phyloP scores from a whole-genome alignment of 2,888 invertebrate genomes.

The Nowickia ferox region DNA sequence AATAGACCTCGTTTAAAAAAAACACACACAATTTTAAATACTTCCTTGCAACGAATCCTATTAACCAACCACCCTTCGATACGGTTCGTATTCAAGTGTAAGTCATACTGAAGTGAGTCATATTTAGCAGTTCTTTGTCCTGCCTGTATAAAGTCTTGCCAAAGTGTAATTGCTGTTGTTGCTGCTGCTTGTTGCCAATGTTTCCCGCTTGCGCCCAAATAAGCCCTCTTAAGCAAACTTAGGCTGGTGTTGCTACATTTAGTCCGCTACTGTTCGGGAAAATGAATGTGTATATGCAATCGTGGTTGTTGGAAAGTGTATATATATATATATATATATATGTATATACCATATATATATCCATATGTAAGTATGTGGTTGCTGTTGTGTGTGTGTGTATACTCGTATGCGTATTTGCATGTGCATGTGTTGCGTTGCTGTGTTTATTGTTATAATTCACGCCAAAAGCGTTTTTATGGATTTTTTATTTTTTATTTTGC shows the following conservation, averaged over 20 bases:
- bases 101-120: conserved; percentile 35
- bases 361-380: background rate
- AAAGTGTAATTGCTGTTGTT: background rate
- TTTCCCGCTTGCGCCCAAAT: conserved; percentile 54
- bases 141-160: background rate
- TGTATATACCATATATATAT: no score
- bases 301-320: background rate
- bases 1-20: background rate
- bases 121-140: conserved; percentile 6
- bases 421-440: conserved; percentile 34
- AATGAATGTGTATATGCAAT: background rate
- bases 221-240: conserved; percentile 65
- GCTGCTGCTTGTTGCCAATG: conserved; percentile 18
- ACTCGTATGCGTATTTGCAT: background rate
- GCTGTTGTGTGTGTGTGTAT: background rate
- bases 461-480: conserved; percentile 69
- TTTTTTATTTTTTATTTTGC: conserved; percentile 40
- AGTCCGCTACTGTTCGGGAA: background rate
- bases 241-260: conserved; percentile 33
- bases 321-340: background rate
- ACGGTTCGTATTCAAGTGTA: background rate
- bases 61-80: conserved; percentile 37
- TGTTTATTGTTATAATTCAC: conserved; percentile 70
- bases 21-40: background rate
- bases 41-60: conserved; percentile 21